phyloP scores from a whole-genome alignment of 1,140 invertebrate species.

The Drosophila subpulchrella region DNA sequence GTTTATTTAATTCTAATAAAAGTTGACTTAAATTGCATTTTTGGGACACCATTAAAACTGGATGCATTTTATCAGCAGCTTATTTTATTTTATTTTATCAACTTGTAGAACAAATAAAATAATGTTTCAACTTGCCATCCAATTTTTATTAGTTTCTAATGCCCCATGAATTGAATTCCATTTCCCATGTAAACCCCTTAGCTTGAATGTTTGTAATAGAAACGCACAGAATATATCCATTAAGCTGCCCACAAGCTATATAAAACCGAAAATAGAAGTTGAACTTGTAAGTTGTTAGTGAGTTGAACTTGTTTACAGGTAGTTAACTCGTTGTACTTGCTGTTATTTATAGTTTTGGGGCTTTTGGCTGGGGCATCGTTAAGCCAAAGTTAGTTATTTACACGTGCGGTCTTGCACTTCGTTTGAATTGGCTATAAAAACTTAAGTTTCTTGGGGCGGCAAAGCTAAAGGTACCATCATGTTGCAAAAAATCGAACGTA shows the following conservation, averaged over 20 bases:
- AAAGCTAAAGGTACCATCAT: not conserved
- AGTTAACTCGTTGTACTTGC: constrained; percentile 19
- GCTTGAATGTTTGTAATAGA: not conserved
- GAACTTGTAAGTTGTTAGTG: constrained; percentile 27
- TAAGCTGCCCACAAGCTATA: not conserved
- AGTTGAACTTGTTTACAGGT: constrained; percentile 39
- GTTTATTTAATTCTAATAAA: not conserved
- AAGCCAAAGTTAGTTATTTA: constrained; percentile 11
- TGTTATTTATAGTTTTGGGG: constrained; percentile 30
- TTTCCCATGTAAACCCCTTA: not conserved
- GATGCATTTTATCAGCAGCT: not conserved
- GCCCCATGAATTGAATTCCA: not conserved
- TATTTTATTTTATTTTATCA: not conserved
- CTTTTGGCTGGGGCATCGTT: constrained; percentile 16
- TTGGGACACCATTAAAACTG: no score
- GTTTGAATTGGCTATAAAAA: constrained; percentile 17
- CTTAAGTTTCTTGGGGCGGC: constrained; percentile 3
- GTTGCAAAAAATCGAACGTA: constrained; percentile 27
- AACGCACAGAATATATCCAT: not conserved
- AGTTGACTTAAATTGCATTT: not conserved
- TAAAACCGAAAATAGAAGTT: constrained; percentile 14
- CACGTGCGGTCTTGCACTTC: constrained; percentile 29
- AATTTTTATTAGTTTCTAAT: not conserved
- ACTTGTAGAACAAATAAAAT: not conserved
- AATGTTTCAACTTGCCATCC: not conserved